Percentiles rank a stretch among this genome's conserved stretches.
Evolutionary conservation across 37 sponge, comb jelly and placozoan species (phyloP).

Genomic region (Eunapius fragilis): DNA sequence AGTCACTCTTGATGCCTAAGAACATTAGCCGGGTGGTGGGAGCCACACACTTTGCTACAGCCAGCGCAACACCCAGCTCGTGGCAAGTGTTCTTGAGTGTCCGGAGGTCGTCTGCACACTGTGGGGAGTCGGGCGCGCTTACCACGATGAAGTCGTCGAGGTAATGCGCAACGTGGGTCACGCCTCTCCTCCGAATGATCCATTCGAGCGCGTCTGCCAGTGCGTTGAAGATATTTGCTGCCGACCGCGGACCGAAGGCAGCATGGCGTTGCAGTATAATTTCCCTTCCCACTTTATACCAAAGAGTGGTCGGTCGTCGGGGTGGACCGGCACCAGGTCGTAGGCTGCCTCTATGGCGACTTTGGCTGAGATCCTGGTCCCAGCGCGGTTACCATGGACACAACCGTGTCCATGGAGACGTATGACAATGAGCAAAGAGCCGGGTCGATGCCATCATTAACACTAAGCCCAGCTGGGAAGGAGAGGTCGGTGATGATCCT

Average conservation of each 20-base stretch:
- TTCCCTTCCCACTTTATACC: constrained; percentile 13
- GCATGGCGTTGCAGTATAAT: not conserved
- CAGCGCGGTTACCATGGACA: not conserved
- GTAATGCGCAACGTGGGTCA: constrained; percentile 5
- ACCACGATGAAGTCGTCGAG: constrained; percentile 31
- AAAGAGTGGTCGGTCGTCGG: constrained; percentile 25
- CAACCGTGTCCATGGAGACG: constrained; percentile 9
- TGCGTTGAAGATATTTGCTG: constrained; percentile 35
- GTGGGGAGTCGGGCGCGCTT: constrained; percentile 4
- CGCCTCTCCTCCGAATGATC: not conserved
- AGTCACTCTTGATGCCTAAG: constrained; percentile 15
- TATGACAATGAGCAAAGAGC: constrained; percentile 14
- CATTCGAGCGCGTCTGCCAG: constrained; percentile 31
- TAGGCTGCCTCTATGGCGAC: constrained; percentile 29
- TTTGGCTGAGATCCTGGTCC: constrained; percentile 32
- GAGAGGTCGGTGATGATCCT: constrained; percentile 43
- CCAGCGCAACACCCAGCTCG: constrained; percentile 13
- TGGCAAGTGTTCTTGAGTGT: not conserved
- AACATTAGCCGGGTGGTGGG: constrained; percentile 17
- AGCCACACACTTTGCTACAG: constrained; percentile 14
- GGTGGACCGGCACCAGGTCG: constrained; percentile 22
- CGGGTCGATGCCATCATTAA: constrained; percentile 48
- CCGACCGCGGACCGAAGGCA: constrained; percentile 30
- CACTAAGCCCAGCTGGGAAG: constrained; percentile 9
- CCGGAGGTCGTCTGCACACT: not conserved